Percentiles rank a stretch among this genome's conserved stretches.
These are phyloP conservation scores for Microchrysa polita DNA, from an alignment of 2,888 invertebrate genomes.

Conservation along the genomic window DNA sequence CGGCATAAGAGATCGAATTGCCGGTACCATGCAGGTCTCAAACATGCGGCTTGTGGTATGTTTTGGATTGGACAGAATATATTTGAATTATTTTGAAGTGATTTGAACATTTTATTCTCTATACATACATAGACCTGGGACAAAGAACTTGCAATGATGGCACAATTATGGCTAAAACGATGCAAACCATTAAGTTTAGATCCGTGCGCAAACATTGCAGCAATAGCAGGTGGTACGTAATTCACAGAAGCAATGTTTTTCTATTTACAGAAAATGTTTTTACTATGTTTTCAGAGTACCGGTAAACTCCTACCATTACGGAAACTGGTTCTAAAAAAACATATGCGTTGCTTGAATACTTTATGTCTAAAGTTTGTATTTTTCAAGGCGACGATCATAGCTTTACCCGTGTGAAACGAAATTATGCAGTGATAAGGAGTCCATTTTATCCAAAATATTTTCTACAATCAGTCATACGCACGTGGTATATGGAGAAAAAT, in stretches of 20 bases:
- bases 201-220: constrained; percentile 48
- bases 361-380: too few species aligned
- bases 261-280: too few species aligned
- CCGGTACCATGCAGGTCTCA: constrained; percentile 12
- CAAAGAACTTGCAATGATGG: constrained; percentile 48
- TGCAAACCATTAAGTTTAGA: constrained; percentile 45
- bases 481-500: constrained; percentile 52
- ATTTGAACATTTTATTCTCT: too few species aligned
- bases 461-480: constrained; percentile 44
- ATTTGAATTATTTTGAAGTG: constrained; percentile 10
- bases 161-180: constrained; percentile 44
- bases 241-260: not conserved
- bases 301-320: too few species aligned
- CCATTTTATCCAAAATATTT: constrained; percentile 49
- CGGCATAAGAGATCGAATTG: constrained; percentile 47
- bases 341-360: too few species aligned
- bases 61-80: constrained; percentile 1
- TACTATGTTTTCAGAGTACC: too few species aligned
- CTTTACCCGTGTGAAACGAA: constrained; percentile 47
- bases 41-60: constrained; percentile 40
- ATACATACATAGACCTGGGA: constrained; percentile 51
- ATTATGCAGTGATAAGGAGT: constrained; percentile 35
- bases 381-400: constrained; percentile 21
- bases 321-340: too few species aligned
- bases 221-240: not conserved